Conservation (phyloP, 2,113 vertebrate species). For the Anseranas semipalmata region DNA sequence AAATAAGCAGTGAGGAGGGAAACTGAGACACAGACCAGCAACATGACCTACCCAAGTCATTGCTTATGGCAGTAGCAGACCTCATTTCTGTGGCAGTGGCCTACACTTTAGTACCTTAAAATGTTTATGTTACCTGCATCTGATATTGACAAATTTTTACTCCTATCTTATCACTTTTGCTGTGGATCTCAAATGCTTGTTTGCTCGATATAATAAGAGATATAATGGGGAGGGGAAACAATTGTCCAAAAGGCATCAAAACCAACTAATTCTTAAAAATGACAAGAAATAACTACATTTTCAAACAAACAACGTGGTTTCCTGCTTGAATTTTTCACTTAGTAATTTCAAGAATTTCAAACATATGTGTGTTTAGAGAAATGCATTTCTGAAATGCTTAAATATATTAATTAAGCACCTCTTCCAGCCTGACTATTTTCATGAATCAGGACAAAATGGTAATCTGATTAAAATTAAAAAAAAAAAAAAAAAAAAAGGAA, state of each 20-base stretch:
- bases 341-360: background rate
- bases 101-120: background rate
- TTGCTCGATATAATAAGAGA: background rate
- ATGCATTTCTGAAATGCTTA: background rate
- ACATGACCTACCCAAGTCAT: background rate
- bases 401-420: background rate
- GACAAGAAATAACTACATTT: background rate
- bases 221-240: background rate
- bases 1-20: background rate
- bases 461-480: background rate
- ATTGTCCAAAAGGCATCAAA: background rate
- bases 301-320: background rate
- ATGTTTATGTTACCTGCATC: background rate
- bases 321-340: background rate
- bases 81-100: background rate
- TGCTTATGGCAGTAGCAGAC: background rate
- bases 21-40: background rate
- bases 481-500: background rate
- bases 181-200: background rate
- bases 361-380: background rate
- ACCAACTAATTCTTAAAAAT: background rate
- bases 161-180: background rate
- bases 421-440: background rate
- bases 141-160: background rate
- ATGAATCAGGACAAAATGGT: background rate